Base-by-base conservation (phyloP, 2,797 vertebrate genomes). In the Cryptoprocta ferox region DNA sequence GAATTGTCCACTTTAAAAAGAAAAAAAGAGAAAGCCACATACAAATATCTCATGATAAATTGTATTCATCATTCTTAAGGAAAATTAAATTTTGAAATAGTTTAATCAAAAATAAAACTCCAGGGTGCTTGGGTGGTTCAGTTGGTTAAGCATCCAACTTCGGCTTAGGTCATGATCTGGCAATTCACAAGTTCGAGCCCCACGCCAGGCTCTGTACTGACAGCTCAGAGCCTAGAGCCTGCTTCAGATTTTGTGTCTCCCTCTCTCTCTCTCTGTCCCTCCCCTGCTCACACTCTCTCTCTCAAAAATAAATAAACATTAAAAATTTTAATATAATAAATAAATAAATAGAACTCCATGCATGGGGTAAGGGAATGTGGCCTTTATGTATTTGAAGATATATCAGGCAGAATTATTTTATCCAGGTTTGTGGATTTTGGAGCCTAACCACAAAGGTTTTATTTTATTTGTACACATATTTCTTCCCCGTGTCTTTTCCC, bases 61-160 rank as follows among this genome's bases (percentile, higher is more conserved):
- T 80, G 1, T 75, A 32, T 56, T 93, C 30, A n/a, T 48, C 37
- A 59, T 71, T 93, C 68, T 87, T 96, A 86, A 79, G 71, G 48
- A 91, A 95, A 84, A 84, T 63, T 78, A 95, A 91, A 76, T 76
- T 93, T 39, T 79, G 71, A 95, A 86, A 24, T 37, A 37, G 7
- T 48, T 84, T 89, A 82, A 90, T 84, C 63, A 81, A 94, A 95
- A 94, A 87, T 65, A 78, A 68, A 79, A 24, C 56, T 73, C 24
- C 42, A 13, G 1, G 14, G 28, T 26, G 0, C 39, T 39, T 16
- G 26, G 13, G 26, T 73, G 71, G 71, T 26, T 73, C 39, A 45
- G 71, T 73, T 11, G 6, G 39, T 30, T 73, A 73, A 73, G 39
- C 14, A 4, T 73, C 26, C 15, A 39, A 24, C 13, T 73, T 73